Conservation (phyloP, 2,797 vertebrate species). For the Channallabes apus region DNA sequence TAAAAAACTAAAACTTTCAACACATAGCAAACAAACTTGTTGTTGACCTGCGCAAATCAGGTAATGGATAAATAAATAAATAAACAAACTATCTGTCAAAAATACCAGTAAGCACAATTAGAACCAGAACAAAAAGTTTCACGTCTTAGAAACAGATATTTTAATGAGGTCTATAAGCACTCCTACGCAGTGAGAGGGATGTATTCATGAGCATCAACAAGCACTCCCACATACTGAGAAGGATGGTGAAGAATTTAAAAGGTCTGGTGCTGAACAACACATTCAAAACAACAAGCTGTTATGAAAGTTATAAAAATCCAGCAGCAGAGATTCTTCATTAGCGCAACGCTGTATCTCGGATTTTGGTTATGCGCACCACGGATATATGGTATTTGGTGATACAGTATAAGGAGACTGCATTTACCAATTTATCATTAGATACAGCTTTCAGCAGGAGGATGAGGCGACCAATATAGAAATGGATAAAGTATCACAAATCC, state of each 20-base stretch:
- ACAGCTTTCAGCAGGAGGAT: neutral
- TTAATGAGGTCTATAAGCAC: neutral
- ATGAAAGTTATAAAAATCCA: neutral
- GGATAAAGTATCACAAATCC: neutral
- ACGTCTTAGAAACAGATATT: neutral
- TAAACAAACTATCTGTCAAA: neutral
- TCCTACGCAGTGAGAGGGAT: neutral
- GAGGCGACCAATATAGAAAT: neutral
- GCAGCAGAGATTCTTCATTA: neutral
- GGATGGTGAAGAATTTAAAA: neutral
- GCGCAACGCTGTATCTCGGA: neutral
- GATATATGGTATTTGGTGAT: too few relatives aligned
- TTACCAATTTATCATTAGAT: neutral
- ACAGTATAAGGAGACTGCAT: too few relatives aligned
- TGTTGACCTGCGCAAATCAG: neutral
- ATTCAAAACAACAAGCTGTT: conserved; percentile 5
- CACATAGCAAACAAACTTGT: neutral
- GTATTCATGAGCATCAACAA: neutral
- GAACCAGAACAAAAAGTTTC: neutral
- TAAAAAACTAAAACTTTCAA: neutral
- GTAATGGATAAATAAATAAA: neutral
- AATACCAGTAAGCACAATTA: neutral
- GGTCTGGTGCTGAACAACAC: neutral
- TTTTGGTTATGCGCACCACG: neutral
- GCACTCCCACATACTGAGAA: neutral